Conservation (phyloP, 2,113 vertebrate genomes). For the Chloebia gouldiae region DNA sequence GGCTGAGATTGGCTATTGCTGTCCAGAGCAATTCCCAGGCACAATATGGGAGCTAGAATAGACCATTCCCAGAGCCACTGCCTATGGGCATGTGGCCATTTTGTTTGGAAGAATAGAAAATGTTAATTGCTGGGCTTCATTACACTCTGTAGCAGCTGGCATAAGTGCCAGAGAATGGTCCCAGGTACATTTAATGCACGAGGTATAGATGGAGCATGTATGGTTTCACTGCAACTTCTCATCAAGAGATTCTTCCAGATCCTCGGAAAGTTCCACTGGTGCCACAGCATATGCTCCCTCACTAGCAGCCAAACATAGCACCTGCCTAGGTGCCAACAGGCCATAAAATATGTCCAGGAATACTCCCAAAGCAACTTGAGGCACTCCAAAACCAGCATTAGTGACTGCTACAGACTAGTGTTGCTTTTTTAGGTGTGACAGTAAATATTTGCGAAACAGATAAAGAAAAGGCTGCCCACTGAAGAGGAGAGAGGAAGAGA, state of each 20-base stretch:
- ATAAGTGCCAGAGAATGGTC: neutral
- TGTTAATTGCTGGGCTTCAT: neutral
- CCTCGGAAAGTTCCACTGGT: neutral
- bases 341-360: neutral
- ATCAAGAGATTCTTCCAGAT: neutral
- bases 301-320: neutral
- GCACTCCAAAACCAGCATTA: neutral
- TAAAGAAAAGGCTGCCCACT: neutral
- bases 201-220: neutral
- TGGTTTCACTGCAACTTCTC: neutral
- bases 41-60: neutral
- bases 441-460: neutral
- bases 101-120: neutral
- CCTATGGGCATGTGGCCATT: neutral
- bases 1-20: neutral
- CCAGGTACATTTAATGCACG: neutral
- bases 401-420: neutral
- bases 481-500: neutral
- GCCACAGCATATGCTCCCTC: fast-evolving
- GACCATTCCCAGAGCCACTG: neutral
- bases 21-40: neutral
- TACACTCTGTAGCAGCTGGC: neutral
- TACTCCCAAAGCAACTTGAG: neutral
- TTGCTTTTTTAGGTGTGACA: neutral
- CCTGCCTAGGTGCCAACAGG: neutral